Evolutionary conservation across 2,888 invertebrate species (phyloP).

Genomic region (Catonia carolina): DNA sequence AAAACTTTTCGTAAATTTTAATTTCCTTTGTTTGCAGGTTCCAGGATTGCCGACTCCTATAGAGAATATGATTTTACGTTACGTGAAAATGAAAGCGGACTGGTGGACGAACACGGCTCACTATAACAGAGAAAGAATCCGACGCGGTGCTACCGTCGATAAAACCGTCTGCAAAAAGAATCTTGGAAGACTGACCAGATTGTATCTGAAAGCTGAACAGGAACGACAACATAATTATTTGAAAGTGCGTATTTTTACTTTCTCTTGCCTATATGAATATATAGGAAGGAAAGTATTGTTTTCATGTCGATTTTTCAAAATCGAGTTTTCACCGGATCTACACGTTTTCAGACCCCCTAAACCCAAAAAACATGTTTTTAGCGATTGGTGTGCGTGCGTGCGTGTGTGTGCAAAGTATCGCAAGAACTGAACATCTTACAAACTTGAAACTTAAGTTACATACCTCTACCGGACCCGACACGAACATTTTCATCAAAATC

Average conservation of each 20-base stretch:
- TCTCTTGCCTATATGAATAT: too few relatives aligned
- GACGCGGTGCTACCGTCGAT: conserved; percentile 99
- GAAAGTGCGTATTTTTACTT: conserved; percentile 58
- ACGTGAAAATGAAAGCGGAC: conserved; percentile 99
- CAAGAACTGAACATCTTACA: too few relatives aligned
- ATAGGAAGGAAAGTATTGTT: too few relatives aligned
- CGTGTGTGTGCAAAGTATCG: too few relatives aligned
- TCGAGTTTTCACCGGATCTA: too few relatives aligned
- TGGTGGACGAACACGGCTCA: conserved; percentile 99
- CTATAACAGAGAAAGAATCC: conserved; percentile 96
- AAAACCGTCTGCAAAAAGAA: conserved; percentile 99
- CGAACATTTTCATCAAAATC: too few relatives aligned
- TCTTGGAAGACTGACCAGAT: conserved; percentile 90
- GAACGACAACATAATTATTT: conserved; percentile 98
- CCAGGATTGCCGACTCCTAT: conserved; percentile 98
- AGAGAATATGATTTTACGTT: conserved; percentile 99
- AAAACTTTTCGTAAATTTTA: background rate
- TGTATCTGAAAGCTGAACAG: conserved; percentile 96
- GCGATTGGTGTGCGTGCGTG: too few relatives aligned
- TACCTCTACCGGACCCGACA: too few relatives aligned
- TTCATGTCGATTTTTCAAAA: too few relatives aligned
- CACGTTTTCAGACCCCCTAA: too few relatives aligned
- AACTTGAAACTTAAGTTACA: too few relatives aligned
- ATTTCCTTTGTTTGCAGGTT: conserved; percentile 50
- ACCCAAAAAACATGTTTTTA: too few relatives aligned